Conservation (phyloP, 2,888 invertebrate genomes). For the Bembecia ichneumoniformis region DNA sequence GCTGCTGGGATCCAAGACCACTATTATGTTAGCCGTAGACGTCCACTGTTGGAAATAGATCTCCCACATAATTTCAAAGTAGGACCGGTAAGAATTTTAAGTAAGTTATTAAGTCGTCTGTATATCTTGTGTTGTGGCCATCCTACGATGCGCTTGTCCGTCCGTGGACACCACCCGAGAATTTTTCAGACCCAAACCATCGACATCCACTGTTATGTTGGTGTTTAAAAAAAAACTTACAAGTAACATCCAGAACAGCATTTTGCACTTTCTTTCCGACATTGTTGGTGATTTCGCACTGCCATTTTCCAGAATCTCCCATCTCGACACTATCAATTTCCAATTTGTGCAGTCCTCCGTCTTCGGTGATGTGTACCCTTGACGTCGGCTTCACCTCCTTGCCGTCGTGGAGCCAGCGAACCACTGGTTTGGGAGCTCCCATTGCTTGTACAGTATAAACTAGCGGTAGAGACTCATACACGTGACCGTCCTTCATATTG, state of each 20-base stretch:
- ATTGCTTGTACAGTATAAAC: conserved; percentile 84
- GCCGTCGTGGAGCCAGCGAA: conserved; percentile 85
- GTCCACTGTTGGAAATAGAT: too few species aligned
- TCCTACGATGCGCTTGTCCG: too few species aligned
- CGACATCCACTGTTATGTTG: too few species aligned
- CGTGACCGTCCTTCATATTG: conserved; percentile 80
- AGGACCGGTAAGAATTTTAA: too few species aligned
- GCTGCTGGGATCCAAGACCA: too few species aligned
- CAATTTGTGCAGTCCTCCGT: conserved; percentile 81
- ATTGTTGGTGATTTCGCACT: conserved; percentile 85
- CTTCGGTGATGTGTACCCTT: conserved; percentile 74
- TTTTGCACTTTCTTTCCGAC: conserved; percentile 83
- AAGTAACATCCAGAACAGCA: conserved; percentile 80
- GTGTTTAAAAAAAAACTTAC: conserved; percentile 56
- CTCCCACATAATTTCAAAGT: too few species aligned
- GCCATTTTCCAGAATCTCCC: conserved; percentile 86
- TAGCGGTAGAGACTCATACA: conserved; percentile 86
- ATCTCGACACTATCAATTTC: conserved; percentile 78
- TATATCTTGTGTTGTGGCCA: too few species aligned
- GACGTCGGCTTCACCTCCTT: conserved; percentile 78
- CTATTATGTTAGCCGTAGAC: too few species aligned
- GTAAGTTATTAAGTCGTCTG: too few species aligned
- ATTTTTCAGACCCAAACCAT: too few species aligned
- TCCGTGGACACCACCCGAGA: too few species aligned
- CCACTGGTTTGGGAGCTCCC: conserved; percentile 83